Base-by-base conservation (phyloP, 2,797 vertebrate species). In the Sebastes jordani region DNA sequence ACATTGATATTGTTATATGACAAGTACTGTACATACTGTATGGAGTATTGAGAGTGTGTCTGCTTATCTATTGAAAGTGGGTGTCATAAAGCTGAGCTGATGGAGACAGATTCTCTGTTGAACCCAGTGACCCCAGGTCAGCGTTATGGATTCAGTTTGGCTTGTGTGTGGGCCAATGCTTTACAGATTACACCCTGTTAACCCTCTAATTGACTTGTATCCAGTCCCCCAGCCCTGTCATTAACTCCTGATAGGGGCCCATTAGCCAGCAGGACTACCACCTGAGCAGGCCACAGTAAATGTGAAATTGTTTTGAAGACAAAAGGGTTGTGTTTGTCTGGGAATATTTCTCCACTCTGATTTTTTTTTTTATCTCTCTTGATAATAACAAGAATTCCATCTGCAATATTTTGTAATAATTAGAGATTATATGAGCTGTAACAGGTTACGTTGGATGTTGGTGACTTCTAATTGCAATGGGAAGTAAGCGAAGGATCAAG, bases 181-280 rank as follows among this genome's bases (percentile, higher is more conserved):
- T 68, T 74, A 67, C 61, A 87, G 77, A 87, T 89, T 83, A 83
- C 81, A 55, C 25, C 23, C 5, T 69, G 55, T 90, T 86, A 86
- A 78, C 78, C 80, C 73, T 75, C 30, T 78, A 71, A 82, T 36
- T 81, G 83, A 72, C 64, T 61, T 67, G 11, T 75, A 65, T 63
- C 42, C 74, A 69, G 52, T 78, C 71, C 77, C 25, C 58, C 27
- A 61, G 1, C 54, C 60, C 36, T 34, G 36, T 76, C 70, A 76
- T 86, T 81, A 72, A 78, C 66, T 34, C 49, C 78, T 68, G 56
- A 69, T 74, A 62, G 10, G 34, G 42, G 36, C 54, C 85, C 76
- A 78, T 85, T 79, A 79, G 52, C 30, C 56, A 67, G 56, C 34
- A 32, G 56, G 62, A 75, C 29, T 52, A 23, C 59, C 32, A 82